Evolutionary conservation across 1,140 invertebrate genomes (phyloP), one percentile per base, ranked within the genome.

Genomic region (Vanessa atalanta): DNA sequence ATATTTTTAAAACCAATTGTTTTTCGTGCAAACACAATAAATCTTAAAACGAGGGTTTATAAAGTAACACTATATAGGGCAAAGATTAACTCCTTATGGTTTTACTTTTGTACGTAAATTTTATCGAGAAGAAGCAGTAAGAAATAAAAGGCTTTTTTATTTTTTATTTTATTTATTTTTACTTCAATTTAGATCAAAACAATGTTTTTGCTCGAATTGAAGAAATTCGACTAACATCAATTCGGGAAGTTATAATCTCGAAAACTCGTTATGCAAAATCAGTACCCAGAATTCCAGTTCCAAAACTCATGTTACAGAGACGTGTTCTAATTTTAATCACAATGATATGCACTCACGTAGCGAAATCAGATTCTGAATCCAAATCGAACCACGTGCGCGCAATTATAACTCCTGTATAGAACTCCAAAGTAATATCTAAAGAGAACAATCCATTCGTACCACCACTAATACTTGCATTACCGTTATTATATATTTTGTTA

Each of bases 341-440:
- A 78, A 81, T 80, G 78, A 83, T 82, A 85, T 84, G 82, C 83
- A 84, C 73, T 81, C 83, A 83, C 83, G 81, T 78, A 81, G 75
- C 82, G 64, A 84, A 87, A 84, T 85, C 80, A 73, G 72, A 82
- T 83, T 83, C 77, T 70, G 75, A 80, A 84, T 83, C 79, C 68
- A 72, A 80, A 87, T 87, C 76, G 79, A 78, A 80, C 79, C 84
- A 83, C 80, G 83, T 86, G 79, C 81, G 55, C 47, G 78, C 76
- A 86, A 87, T 88, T 87, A 87, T 80, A 77, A 79, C 79, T 70
- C 79, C 78, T 79, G 68, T 69, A 71, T 50, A 70, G 51, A 74
- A 48, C 60, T 75, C 65, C 57, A 65, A 57, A 23, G 47, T 48
- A 31, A 64, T 51, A 14, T 50, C 47, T 66, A 51, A 51, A 48